These are phyloP conservation scores for Marasmarcha lunaedactyla DNA, from an alignment of 2,888 invertebrate species.

Conservation along the genomic window DNA sequence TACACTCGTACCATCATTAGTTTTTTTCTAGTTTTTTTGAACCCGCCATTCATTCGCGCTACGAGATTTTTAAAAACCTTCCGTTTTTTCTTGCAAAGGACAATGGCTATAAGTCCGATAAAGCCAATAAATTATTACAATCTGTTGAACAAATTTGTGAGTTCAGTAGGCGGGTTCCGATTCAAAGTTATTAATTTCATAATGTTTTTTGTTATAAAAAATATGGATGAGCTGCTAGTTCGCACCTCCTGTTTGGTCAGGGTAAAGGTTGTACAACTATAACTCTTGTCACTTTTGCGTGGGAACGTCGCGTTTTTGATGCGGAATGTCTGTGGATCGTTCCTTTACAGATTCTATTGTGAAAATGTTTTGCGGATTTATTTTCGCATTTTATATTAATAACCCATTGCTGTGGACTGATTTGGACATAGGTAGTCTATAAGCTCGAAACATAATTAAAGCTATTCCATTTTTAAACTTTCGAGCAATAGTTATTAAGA, in stretches of 20 bases:
- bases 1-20: conserved; percentile 45
- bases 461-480: no score
- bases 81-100: conserved; percentile 19
- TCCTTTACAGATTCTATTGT: no score
- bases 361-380: no score
- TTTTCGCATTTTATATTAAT: no score
- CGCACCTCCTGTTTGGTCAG: conserved; percentile 19
- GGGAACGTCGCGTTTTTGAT: conserved; percentile 10
- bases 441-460: no score
- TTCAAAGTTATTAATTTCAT: conserved; percentile 19
- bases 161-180: conserved; percentile 52
- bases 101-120: conserved; percentile 29
- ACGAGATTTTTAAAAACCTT: conserved; percentile 19
- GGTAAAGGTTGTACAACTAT: no score
- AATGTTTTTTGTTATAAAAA: conserved; percentile 21
- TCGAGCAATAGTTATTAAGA: no score
- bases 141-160: conserved; percentile 55
- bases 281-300: conserved; percentile 9
- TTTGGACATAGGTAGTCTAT: no score
- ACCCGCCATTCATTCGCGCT: conserved; percentile 20
- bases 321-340: no score
- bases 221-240: conserved; percentile 20
- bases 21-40: conserved; percentile 26
- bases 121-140: conserved; percentile 47
- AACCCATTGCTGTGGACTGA: no score